Percentiles rank a stretch among this genome's conserved stretches.
Evolutionary conservation across 2,113 vertebrate genomes (phyloP).

Genomic region (Ceyx margarethae): DNA sequence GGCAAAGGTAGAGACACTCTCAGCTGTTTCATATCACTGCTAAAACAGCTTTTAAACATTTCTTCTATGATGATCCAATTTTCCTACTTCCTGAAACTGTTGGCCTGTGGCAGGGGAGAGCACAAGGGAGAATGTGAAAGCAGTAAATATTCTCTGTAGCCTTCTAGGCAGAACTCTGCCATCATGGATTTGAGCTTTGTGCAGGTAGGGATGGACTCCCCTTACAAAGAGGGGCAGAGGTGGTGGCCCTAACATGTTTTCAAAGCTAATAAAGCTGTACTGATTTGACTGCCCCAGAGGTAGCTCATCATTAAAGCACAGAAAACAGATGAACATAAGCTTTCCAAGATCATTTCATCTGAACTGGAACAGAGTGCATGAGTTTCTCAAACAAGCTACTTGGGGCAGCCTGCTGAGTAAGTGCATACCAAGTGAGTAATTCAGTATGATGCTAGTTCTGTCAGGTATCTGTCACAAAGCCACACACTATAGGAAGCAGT

Average conservation of each 20-base stretch:
- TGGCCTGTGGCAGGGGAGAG: neutral
- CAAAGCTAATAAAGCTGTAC: neutral
- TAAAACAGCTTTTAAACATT: neutral
- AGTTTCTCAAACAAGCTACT: neutral
- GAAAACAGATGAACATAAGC: neutral
- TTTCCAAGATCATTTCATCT: neutral
- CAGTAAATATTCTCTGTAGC: neutral
- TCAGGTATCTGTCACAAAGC: neutral
- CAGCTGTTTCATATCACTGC: neutral
- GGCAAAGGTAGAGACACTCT: neutral
- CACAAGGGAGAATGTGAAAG: neutral
- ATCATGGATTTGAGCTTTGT: neutral
- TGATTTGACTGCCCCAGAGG: neutral
- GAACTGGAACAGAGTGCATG: neutral
- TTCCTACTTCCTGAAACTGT: neutral
- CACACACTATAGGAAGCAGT: neutral
- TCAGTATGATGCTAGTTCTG: neutral
- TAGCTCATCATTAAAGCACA: neutral
- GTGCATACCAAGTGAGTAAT: neutral
- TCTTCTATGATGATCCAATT: neutral
- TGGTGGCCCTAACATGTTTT: neutral
- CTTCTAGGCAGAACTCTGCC: neutral
- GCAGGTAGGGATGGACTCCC: neutral
- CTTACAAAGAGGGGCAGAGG: neutral
- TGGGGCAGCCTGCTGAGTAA: neutral